Conservation (phyloP, 2,113 vertebrate species). For the Micronycteris hirsuta region DNA sequence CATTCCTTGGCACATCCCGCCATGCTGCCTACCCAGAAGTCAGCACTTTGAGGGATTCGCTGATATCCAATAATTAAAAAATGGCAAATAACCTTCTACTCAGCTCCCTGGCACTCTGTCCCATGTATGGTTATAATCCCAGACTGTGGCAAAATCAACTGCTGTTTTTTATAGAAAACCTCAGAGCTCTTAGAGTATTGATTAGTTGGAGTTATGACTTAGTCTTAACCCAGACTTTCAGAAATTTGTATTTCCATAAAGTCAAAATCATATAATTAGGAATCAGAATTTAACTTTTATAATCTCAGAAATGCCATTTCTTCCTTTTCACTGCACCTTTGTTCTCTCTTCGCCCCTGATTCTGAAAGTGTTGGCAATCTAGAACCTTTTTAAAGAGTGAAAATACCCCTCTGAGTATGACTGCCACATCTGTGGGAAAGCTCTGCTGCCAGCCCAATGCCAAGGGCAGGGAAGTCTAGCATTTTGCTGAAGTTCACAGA, state of each 20-base stretch:
- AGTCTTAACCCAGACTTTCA: neutral
- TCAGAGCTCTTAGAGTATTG: neutral
- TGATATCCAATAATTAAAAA: neutral
- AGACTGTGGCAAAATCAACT: neutral
- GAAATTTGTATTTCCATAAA: neutral
- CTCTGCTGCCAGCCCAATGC: neutral
- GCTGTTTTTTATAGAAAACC: neutral
- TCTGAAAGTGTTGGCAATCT: neutral
- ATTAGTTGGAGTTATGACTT: neutral
- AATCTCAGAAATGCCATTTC: neutral
- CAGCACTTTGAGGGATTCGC: neutral
- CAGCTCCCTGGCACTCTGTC: neutral
- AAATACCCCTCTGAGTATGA: neutral
- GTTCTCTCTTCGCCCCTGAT: neutral
- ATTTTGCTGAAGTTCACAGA: constrained; percentile 25
- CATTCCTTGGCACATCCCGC: accelerated
- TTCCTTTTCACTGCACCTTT: neutral
- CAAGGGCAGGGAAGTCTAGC: neutral
- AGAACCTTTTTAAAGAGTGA: neutral
- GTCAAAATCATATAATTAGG: neutral
- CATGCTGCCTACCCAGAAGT: neutral
- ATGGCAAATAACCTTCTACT: neutral
- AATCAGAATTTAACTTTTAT: neutral
- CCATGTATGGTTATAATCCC: neutral
- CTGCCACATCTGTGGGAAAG: neutral